These are phyloP conservation scores for Macropis europaea DNA, from an alignment of 2,888 invertebrate genomes.

Conservation along the genomic window DNA sequence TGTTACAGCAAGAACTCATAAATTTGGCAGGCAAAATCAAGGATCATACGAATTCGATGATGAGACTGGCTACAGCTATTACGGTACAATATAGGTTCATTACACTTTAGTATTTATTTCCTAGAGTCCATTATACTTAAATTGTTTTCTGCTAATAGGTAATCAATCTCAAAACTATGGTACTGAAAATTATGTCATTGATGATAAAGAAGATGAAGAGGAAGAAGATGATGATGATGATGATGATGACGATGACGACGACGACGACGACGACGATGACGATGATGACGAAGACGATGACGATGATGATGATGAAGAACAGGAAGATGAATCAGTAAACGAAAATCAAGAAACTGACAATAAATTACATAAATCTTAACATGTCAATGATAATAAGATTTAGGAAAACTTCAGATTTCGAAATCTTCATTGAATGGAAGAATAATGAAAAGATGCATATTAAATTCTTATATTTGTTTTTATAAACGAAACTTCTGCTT, in stretches of 20 bases:
- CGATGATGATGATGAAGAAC: slow-evolving; percentile 51
- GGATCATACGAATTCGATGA: slow-evolving; percentile 84
- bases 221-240: slow-evolving; percentile 75
- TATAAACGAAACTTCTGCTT: not conserved
- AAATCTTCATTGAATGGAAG: slow-evolving; percentile 9
- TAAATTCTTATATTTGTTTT: slow-evolving; percentile 13
- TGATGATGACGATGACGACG: slow-evolving; percentile 80
- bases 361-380: slow-evolving; percentile 14
- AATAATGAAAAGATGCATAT: slow-evolving; percentile 27
- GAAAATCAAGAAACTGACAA: slow-evolving; percentile 36
- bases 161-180: slow-evolving; percentile 61
- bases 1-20: slow-evolving; percentile 88
- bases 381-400: slow-evolving; percentile 24
- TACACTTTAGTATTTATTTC: not conserved
- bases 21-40: slow-evolving; percentile 92
- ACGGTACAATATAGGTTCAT: slow-evolving; percentile 70
- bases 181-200: slow-evolving; percentile 59
- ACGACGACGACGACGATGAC: slow-evolving; percentile 79
- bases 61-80: slow-evolving; percentile 82
- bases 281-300: slow-evolving; percentile 77
- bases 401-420: slow-evolving; percentile 16
- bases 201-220: slow-evolving; percentile 76
- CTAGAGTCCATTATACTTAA: not conserved
- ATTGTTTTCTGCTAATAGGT: slow-evolving; percentile 52
- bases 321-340: slow-evolving; percentile 39